Percentiles rank a stretch among this genome's conserved stretches.
Evolutionary conservation across 2,113 vertebrate species (phyloP).

Genomic region (Podarcis cretensis): DNA sequence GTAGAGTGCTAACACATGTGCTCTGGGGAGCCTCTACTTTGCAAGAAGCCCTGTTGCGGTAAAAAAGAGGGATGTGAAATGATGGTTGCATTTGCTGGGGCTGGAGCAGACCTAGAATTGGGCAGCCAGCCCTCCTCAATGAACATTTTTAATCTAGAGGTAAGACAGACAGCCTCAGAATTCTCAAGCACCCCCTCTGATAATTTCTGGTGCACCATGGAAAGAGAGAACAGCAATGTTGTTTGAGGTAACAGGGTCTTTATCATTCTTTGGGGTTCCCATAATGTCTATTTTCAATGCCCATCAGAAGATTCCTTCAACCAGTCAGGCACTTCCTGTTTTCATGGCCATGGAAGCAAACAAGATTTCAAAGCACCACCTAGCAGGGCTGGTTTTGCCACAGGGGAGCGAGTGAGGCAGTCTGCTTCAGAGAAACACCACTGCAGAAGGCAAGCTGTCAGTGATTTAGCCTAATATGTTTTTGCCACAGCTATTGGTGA

Average conservation of each 20-base stretch:
- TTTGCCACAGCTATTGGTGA: neutral
- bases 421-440: slow-evolving; percentile 32
- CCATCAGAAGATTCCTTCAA: neutral
- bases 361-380: slow-evolving; percentile 44
- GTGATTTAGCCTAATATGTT: neutral
- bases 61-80: neutral
- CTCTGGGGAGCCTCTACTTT: neutral
- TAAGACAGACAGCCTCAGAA: neutral
- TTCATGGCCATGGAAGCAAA: slow-evolving; percentile 45
- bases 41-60: neutral
- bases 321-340: slow-evolving; percentile 27
- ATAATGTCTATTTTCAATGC: neutral
- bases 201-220: neutral
- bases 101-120: neutral
- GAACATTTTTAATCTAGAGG: neutral
- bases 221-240: neutral
- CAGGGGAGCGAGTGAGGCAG: no score
- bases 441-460: no score
- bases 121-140: no score
- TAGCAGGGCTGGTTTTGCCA: neutral
- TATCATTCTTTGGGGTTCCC: neutral
- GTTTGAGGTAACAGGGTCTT: neutral
- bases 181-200: neutral
- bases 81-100: neutral
- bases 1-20: slow-evolving; percentile 28